Conservation (phyloP, 1,140 invertebrate genomes). For the Trinorchestia longiramus region DNA sequence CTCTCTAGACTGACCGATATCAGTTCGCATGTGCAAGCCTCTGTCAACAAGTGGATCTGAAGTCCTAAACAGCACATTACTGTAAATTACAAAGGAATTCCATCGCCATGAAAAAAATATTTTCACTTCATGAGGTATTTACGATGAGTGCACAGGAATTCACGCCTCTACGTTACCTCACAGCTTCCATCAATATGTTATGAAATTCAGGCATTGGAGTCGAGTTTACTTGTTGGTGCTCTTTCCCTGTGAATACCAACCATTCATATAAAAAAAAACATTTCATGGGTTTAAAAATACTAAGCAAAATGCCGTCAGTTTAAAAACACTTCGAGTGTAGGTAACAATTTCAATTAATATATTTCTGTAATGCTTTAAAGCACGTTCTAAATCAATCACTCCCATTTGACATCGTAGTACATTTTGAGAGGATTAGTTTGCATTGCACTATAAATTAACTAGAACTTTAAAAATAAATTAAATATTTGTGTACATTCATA, state of each 20-base stretch:
- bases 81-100: background rate
- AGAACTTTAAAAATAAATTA: background rate
- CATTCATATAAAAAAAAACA: background rate
- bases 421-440: background rate
- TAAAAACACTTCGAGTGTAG: no score
- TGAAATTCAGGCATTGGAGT: background rate
- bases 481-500: background rate
- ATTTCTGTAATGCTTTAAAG: background rate
- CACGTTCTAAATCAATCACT: background rate
- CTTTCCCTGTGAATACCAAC: background rate
- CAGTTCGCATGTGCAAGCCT: background rate
- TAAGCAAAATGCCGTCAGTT: no score
- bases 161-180: background rate
- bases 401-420: background rate
- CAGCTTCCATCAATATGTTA: background rate
- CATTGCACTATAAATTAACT: background rate
- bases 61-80: background rate
- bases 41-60: background rate
- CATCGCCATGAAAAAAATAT: background rate
- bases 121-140: background rate
- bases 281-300: background rate
- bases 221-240: background rate
- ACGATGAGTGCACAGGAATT: background rate
- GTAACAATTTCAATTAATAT: background rate
- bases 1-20: background rate